Evolutionary conservation across 1,140 invertebrate genomes (phyloP), one percentile per base, ranked within the genome.

Genomic region (Idris sp.): DNA sequence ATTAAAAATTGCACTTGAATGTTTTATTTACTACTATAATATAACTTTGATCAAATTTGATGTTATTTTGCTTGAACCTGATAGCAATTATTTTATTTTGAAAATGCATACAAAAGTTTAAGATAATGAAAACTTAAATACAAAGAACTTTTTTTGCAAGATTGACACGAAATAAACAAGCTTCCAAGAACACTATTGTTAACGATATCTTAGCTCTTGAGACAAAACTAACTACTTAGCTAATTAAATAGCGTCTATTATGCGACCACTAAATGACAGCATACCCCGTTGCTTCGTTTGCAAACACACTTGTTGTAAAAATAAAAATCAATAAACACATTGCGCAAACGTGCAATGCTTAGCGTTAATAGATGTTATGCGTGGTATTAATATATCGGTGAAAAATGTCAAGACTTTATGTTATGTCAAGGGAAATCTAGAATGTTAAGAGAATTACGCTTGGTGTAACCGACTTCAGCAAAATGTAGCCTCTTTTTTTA

Each of bases 361-460:
- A 18, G 38, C 7, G 33, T 11, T 40, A 61, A 61, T 59, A n/a
- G 10, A 38, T 61, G 43, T 19, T 48, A 61, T 40, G 40, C n/a
- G 41, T 13, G 15, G 33, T 18, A 61, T 61, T 48, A 61, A 48
- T 61, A 46, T 61, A n/a, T n/a, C 28, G 41, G 19, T 10, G 31
- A 22, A 38, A 61, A 61, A 25, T 35, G n/a, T 15, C 25, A 61
- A 48, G 43, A 61, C 48, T 61, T 61, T 46, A 61, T 61, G 43
- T n/a, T 15, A 61, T 25, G 56, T 61, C 43, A 61, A 61, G 56
- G 43, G 56, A 61, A 61, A 61, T 61, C 43, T 61, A 38, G 33
- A 43, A 61, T 61, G 56, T 48, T 61, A 26, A 33, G 40, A 26
- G 56, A 61, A 61, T 61, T 61, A 61, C 31, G 43, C 33, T 4